These are phyloP conservation scores for Crambe crambe DNA, from an alignment of 37 sponge, comb jelly and placozoan species.

Conservation along the genomic window DNA sequence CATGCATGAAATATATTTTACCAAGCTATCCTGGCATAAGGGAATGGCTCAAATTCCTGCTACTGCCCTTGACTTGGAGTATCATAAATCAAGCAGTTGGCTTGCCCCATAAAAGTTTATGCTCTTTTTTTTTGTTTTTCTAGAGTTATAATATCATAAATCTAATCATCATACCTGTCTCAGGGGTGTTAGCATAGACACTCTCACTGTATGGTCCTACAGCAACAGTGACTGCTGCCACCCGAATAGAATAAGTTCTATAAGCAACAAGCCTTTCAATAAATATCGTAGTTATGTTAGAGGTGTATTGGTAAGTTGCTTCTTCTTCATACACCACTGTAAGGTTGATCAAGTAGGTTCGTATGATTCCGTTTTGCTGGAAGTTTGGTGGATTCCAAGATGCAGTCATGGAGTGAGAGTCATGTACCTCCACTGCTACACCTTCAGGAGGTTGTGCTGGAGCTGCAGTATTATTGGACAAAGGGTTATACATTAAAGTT, in stretches of 20 bases:
- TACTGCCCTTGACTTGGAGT: too few species aligned
- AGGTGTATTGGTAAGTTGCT: neutral
- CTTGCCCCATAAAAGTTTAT: too few species aligned
- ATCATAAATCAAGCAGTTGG: too few species aligned
- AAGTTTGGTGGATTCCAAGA: neutral
- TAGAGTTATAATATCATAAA: too few species aligned
- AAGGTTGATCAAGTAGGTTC: slow-evolving; percentile 6
- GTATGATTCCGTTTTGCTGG: slow-evolving; percentile 13
- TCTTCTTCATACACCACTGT: neutral
- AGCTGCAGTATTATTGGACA: too few species aligned
- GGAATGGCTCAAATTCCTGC: too few species aligned
- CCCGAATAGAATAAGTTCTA: slow-evolving; percentile 6
- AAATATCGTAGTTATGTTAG: neutral
- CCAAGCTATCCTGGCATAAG: too few species aligned
- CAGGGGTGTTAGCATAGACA: neutral
- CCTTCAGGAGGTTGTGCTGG: neutral
- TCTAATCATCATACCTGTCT: slow-evolving; percentile 29
- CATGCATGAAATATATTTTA: too few species aligned
- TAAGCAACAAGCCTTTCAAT: neutral
- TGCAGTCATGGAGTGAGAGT: neutral
- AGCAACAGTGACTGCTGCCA: neutral
- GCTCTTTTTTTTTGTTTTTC: too few species aligned
- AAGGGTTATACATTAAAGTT: too few species aligned
- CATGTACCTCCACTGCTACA: neutral
- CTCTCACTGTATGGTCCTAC: slow-evolving; percentile 8